phyloP scores from a whole-genome alignment of 2,888 invertebrate genomes.

The Hirtodrosophila alboralis region DNA sequence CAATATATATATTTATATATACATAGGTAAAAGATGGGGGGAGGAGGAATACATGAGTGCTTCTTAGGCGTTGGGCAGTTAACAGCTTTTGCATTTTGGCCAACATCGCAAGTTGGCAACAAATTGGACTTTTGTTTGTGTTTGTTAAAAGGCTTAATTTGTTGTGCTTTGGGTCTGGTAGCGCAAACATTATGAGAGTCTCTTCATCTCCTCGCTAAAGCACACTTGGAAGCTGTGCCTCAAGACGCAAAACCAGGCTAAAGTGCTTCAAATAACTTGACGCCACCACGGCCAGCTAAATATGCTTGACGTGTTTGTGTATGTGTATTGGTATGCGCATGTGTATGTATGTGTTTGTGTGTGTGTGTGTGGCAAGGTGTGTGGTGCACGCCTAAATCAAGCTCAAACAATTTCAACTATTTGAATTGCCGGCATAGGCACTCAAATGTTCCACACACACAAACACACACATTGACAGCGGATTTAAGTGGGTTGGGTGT shows the following conservation, averaged over 20 bases:
- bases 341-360: constrained; percentile 2
- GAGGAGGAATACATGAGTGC: neutral
- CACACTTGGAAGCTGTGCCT: constrained; percentile 18
- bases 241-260: constrained; percentile 54
- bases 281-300: constrained; percentile 46
- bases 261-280: constrained; percentile 77
- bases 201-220: neutral
- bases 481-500: neutral
- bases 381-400: constrained; percentile 69
- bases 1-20: too few species aligned
- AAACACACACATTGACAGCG: constrained; percentile 10
- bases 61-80: constrained; percentile 55
- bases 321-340: constrained; percentile 1
- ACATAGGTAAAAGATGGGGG: neutral
- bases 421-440: constrained; percentile 72
- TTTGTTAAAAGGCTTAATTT: constrained; percentile 79
- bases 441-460: constrained; percentile 46
- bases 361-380: constrained; percentile 21
- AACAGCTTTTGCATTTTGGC: constrained; percentile 72
- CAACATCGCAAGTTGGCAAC: constrained; percentile 73
- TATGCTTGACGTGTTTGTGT: constrained; percentile 17
- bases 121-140: constrained; percentile 78
- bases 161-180: constrained; percentile 68
- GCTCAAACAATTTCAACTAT: constrained; percentile 77
- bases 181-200: constrained; percentile 65